Percentiles rank a stretch among this genome's conserved stretches.
These are phyloP conservation scores for Salmo trutta DNA, from an alignment of 2,797 vertebrate genomes.

Conservation along the genomic window DNA sequence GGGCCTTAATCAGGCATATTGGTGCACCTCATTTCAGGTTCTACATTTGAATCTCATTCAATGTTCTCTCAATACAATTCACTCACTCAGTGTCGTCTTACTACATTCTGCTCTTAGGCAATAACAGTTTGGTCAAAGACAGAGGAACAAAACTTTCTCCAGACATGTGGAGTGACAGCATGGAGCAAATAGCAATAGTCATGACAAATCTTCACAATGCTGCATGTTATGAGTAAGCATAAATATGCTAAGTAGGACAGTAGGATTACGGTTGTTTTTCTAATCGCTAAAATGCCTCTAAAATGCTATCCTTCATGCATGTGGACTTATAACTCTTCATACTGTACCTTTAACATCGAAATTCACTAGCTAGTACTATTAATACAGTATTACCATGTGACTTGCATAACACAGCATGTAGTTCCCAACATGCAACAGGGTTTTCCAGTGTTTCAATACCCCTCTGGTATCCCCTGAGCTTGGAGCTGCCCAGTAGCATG, in stretches of 20 bases:
- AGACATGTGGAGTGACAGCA: background rate
- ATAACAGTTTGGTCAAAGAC: background rate
- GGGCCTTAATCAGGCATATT: background rate
- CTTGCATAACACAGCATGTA: background rate
- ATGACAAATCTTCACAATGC: background rate
- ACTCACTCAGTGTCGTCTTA: background rate
- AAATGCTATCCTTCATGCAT: background rate
- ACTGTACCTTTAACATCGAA: background rate
- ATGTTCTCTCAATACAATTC: background rate
- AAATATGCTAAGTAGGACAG: background rate
- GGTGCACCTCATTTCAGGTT: background rate
- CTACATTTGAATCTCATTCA: background rate
- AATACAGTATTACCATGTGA: background rate
- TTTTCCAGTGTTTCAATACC: background rate
- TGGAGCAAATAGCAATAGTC: background rate
- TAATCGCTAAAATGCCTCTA: background rate
- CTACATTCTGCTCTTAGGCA: background rate
- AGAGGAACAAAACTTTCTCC: background rate
- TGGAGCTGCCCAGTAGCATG: constrained; percentile 32
- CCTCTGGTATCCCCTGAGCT: background rate
- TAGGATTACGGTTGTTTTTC: background rate
- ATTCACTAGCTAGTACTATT: background rate
- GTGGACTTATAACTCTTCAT: background rate
- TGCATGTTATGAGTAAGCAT: background rate
- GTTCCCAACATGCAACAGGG: background rate